Conservation (phyloP, 2,797 vertebrate genomes). For the Tokudaia tokunoshimensis region DNA sequence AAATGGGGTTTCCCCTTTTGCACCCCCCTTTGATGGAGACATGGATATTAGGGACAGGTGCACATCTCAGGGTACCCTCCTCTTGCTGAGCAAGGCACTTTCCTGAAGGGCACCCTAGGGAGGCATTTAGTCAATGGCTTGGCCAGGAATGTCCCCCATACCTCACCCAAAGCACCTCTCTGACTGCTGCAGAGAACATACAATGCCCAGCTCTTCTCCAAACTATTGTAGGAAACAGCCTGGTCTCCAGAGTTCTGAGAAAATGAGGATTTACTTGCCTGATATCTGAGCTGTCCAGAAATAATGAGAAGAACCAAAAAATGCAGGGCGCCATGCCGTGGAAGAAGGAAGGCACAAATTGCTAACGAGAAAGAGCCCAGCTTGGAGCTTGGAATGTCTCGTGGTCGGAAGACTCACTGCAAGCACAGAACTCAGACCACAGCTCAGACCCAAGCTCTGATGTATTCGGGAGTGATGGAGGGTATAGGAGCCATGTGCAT, state of each 20-base stretch:
- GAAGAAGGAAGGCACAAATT: neutral
- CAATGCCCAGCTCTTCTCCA: neutral
- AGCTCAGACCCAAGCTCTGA: neutral
- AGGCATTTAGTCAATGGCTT: neutral
- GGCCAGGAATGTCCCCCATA: neutral
- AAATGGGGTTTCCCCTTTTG: neutral
- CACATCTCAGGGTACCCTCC: no score
- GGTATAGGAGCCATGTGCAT: rapidly evolving
- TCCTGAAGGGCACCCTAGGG: neutral
- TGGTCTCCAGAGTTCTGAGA: neutral
- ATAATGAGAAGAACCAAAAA: neutral
- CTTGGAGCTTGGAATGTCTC: neutral
- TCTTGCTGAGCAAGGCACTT: neutral
- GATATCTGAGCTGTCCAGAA: neutral
- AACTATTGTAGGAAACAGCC: neutral
- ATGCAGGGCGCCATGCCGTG: no score
- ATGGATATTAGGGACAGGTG: neutral
- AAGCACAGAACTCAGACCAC: neutral
- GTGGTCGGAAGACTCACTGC: neutral
- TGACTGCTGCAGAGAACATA: neutral
- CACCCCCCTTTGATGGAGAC: neutral
- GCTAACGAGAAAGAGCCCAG: neutral
- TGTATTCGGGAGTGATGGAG: neutral
- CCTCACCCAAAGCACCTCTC: neutral
- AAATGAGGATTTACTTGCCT: neutral